Conservation (phyloP, 2,888 invertebrate species). For the Andrena bucephala region DNA sequence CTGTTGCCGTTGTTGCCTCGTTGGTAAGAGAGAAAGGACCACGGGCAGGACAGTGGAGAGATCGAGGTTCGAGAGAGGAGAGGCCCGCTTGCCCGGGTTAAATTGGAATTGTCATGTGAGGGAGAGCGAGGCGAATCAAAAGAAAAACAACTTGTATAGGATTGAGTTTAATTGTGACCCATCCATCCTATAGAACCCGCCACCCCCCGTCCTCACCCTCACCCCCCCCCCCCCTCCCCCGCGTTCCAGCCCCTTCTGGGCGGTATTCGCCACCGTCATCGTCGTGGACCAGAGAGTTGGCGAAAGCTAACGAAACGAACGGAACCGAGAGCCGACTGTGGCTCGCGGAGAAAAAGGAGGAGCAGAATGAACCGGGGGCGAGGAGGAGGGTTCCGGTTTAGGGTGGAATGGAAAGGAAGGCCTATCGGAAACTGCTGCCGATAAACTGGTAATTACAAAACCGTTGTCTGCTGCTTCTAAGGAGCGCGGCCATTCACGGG, state of each 20-base stretch:
- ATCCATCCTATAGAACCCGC: conserved; percentile 50
- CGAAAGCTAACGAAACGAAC: conserved; percentile 70
- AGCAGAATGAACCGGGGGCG: conserved; percentile 49
- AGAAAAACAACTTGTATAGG: conserved; percentile 83
- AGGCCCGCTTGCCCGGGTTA: conserved; percentile 70
- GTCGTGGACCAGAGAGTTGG: conserved; percentile 65
- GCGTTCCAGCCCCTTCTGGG: conserved; percentile 36
- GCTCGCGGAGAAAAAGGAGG: conserved; percentile 60
- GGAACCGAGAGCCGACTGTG: conserved; percentile 63
- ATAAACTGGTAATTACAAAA: conserved; percentile 81
- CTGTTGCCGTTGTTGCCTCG: conserved; percentile 60
- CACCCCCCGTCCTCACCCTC: conserved; percentile 16
- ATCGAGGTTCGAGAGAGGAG: conserved; percentile 45
- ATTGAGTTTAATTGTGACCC: conserved; percentile 81
- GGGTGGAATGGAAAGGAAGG: conserved; percentile 40
- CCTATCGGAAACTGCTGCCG: conserved; percentile 73
- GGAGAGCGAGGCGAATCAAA: conserved; percentile 80
- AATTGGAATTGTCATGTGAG: conserved; percentile 84
- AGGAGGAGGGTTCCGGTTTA: conserved; percentile 5
- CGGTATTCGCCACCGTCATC: conserved; percentile 64
- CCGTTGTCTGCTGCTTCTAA: conserved; percentile 67
- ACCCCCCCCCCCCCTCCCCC: not conserved
- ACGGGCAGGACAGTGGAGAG: conserved; percentile 45
- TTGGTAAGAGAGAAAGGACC: conserved; percentile 52
- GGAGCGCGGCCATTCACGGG: conserved; percentile 44